phyloP scores from a whole-genome alignment of 2,888 invertebrate genomes.

The Aethes cnicana region DNA sequence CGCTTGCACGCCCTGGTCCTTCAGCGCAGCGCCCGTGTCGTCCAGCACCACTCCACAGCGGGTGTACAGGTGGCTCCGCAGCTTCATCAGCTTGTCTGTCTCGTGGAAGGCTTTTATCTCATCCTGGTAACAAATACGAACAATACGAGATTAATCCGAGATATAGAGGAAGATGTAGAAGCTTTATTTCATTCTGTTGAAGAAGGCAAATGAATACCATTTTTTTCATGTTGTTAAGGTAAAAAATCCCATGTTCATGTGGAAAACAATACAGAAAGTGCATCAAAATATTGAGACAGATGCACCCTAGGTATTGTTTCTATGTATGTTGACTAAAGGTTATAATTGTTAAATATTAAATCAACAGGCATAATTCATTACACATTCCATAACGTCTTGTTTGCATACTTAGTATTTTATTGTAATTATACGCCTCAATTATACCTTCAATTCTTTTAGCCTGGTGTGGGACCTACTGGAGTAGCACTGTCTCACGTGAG shows the following conservation, averaged over 20 bases:
- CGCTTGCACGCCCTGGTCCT: conserved; percentile 64
- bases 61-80: conserved; percentile 59
- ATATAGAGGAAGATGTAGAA: too few relatives aligned
- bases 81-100: conserved; percentile 54
- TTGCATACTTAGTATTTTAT: not conserved
- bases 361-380: too few relatives aligned
- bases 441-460: conserved; percentile 68
- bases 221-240: too few relatives aligned
- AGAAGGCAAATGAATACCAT: too few relatives aligned
- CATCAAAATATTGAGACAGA: too few relatives aligned
- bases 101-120: conserved; percentile 69
- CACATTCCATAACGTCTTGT: too few relatives aligned
- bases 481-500: conserved; percentile 53
- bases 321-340: too few relatives aligned
- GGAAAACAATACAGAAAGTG: too few relatives aligned
- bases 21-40: conserved; percentile 53
- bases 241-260: too few relatives aligned
- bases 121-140: conserved; percentile 47
- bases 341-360: too few relatives aligned
- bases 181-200: too few relatives aligned
- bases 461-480: conserved; percentile 63
- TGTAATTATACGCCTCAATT: conserved; percentile 1
- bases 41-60: conserved; percentile 66
- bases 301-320: too few relatives aligned
- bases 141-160: conserved; percentile 7